Conservation (phyloP, 2,888 invertebrate species). For the Phaedon cochleariae region DNA sequence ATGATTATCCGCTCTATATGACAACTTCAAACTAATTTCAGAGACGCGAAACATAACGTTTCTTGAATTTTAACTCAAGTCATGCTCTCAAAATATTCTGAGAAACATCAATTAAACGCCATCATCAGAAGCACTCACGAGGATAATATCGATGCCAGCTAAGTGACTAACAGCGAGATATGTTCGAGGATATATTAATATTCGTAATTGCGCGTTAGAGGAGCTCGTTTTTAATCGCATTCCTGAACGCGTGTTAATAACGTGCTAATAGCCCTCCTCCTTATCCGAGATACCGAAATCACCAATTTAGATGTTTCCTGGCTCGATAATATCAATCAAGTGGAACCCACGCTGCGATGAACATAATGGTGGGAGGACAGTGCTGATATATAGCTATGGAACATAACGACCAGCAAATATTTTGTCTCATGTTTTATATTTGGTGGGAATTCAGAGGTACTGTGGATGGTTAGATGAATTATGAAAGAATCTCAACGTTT, state of each 20-base stretch:
- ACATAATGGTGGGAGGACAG: background rate
- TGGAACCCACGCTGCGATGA: background rate
- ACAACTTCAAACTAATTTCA: no score
- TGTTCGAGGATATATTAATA: constrained; percentile 34
- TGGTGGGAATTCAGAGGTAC: no score
- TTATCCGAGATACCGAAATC: constrained; percentile 9
- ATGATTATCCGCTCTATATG: no score
- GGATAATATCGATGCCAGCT: constrained; percentile 25
- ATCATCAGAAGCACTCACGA: background rate
- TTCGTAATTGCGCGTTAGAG: constrained; percentile 28
- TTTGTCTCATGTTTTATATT: background rate
- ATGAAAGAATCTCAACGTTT: no score
- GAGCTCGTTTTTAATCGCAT: constrained; percentile 33
- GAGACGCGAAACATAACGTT: no score
- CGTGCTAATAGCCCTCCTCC: constrained; percentile 26
- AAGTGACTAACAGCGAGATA: constrained; percentile 30
- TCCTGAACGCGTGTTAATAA: constrained; percentile 30
- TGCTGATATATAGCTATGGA: background rate
- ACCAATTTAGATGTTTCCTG: constrained; percentile 24
- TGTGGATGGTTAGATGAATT: no score
- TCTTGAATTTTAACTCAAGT: no score
- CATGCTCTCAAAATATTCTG: no score
- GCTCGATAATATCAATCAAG: constrained; percentile 25
- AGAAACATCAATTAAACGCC: no score
- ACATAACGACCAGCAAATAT: background rate